phyloP scores from a whole-genome alignment of 2,797 vertebrate genomes.

The Esox masquinongy region DNA sequence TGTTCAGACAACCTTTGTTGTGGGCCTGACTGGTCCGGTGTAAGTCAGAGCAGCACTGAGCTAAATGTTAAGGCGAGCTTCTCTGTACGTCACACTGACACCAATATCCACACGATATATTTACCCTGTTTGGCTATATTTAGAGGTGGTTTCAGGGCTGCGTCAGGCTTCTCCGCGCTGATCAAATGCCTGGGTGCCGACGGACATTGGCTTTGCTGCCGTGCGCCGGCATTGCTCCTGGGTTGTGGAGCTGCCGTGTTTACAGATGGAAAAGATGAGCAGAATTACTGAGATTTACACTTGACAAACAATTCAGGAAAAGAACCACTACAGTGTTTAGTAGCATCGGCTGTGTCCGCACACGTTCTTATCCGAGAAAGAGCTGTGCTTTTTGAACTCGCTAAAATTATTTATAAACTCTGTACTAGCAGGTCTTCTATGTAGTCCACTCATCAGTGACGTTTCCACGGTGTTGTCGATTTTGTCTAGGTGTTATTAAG shows the following conservation, averaged over 20 bases:
- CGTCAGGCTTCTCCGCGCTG: not conserved
- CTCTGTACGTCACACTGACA: not conserved
- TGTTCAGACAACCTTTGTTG: not conserved
- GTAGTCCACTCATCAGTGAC: not conserved
- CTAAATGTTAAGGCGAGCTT: not conserved
- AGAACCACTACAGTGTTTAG: not conserved
- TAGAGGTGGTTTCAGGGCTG: not conserved
- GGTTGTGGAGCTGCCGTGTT: not conserved
- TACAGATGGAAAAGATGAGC: not conserved
- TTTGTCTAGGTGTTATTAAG: not conserved
- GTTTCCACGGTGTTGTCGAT: not conserved
- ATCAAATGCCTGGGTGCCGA: not conserved
- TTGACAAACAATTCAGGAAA: not conserved
- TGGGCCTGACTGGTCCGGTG: not conserved
- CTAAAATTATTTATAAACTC: not conserved
- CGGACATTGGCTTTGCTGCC: not conserved
- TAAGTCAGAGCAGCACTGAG: not conserved
- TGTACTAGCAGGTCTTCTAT: not conserved
- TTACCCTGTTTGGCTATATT: not conserved
- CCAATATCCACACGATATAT: not conserved
- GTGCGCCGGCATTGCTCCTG: not conserved
- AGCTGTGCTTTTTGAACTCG: not conserved
- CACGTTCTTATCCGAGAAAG: not conserved
- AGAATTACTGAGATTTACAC: not conserved
- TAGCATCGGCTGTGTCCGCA: not conserved